These are phyloP conservation scores for Arrhopalites spinosus DNA, from an alignment of 2,888 invertebrate genomes.

Conservation along the genomic window DNA sequence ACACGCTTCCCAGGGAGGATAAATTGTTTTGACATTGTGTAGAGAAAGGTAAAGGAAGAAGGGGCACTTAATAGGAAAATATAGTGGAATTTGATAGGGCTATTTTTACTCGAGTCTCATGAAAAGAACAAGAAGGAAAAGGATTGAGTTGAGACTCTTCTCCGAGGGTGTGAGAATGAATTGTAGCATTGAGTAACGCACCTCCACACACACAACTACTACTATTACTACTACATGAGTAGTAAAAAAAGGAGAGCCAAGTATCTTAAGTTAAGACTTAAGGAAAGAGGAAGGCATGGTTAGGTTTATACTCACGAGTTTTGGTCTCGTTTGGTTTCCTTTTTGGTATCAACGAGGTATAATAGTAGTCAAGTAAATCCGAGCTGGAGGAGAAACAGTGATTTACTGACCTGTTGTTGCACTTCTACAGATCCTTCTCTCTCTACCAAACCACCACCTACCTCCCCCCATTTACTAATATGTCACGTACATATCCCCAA, in stretches of 20 bases:
- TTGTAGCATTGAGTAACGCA: constrained; percentile 33
- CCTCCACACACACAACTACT: constrained; percentile 14
- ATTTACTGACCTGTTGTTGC: constrained; percentile 51
- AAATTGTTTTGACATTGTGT: constrained; percentile 44
- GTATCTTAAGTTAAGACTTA: too few species aligned
- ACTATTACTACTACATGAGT: not conserved
- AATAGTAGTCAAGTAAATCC: constrained; percentile 43
- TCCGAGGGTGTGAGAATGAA: constrained; percentile 32
- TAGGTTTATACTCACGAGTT: not conserved
- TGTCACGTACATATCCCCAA: constrained; percentile 18
- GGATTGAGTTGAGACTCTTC: constrained; percentile 31
- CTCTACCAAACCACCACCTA: constrained; percentile 1
- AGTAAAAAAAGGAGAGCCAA: constrained; percentile 3
- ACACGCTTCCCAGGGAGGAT: constrained; percentile 44
- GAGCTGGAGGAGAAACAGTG: constrained; percentile 45
- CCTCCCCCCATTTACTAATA: constrained; percentile 19
- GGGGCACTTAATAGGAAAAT: constrained; percentile 41
- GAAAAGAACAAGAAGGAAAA: constrained; percentile 21
- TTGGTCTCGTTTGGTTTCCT: constrained; percentile 27
- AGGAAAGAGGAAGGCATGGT: constrained; percentile 4
- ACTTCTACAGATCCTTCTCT: constrained; percentile 33
- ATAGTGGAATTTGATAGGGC: constrained; percentile 42
- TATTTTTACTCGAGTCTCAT: constrained; percentile 26
- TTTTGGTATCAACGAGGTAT: constrained; percentile 35
- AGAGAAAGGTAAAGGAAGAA: constrained; percentile 30